phyloP scores from a whole-genome alignment of 2,113 vertebrate species.

The Podiceps cristatus region DNA sequence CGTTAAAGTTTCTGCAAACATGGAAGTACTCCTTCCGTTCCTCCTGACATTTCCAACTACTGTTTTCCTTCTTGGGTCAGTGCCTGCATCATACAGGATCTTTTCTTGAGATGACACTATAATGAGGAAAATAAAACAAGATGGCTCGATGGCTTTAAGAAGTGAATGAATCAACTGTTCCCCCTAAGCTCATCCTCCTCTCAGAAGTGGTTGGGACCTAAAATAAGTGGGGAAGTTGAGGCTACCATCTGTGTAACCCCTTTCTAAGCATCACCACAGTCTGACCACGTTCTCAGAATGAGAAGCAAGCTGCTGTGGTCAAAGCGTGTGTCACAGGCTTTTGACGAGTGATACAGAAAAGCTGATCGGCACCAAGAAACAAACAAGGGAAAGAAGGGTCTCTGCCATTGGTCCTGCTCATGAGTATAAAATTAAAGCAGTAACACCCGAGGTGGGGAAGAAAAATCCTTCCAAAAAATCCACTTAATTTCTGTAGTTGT shows the following conservation, averaged over 20 bases:
- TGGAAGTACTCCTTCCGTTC: neutral
- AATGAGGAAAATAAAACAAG: neutral
- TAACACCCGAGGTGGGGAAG: neutral
- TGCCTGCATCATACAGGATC: neutral
- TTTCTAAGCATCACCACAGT: neutral
- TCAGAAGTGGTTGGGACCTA: neutral
- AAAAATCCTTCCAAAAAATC: neutral
- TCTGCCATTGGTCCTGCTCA: neutral
- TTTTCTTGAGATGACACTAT: neutral
- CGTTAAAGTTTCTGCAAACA: neutral
- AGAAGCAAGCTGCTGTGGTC: neutral
- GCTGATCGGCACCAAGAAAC: neutral
- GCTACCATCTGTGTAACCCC: neutral
- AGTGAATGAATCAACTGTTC: neutral
- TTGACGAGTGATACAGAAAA: neutral
- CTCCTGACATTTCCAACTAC: neutral
- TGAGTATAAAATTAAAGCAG: neutral
- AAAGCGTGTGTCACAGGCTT: neutral
- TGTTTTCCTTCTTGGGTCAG: neutral
- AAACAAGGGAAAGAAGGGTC: neutral
- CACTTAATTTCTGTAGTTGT: neutral
- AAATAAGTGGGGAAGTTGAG: slow-evolving; percentile 5
- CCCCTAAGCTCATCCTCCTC: neutral
- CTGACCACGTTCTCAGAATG: neutral
- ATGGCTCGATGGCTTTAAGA: neutral